phyloP scores from a whole-genome alignment of 2,113 vertebrate species.

The Vidua macroura region DNA sequence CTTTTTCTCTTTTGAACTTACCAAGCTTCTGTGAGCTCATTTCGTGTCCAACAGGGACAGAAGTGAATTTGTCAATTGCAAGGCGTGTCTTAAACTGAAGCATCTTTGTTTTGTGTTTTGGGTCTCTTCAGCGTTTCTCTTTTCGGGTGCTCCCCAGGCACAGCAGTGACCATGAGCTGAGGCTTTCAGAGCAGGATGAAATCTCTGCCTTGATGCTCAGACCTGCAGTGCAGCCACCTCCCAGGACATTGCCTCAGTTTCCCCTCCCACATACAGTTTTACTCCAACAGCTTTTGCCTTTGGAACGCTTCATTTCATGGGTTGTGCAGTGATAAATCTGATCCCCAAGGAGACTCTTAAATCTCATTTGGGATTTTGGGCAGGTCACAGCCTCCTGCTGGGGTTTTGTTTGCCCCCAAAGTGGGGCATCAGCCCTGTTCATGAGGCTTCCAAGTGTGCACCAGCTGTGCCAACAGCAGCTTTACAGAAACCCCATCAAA shows the following conservation, averaged over 20 bases:
- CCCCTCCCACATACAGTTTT: not conserved
- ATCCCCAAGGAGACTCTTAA: too few relatives aligned
- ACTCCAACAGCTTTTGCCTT: not conserved
- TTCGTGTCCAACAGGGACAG: too few relatives aligned
- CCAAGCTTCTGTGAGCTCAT: too few relatives aligned
- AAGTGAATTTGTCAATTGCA: not conserved
- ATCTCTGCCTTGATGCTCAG: not conserved
- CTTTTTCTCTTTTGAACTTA: too few relatives aligned
- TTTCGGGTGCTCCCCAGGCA: not conserved
- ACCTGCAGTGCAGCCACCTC: not conserved
- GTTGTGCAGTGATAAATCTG: not conserved
- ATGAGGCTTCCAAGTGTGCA: not conserved
- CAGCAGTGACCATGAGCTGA: not conserved
- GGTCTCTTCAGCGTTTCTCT: rapidly evolving
- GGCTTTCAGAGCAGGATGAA: not conserved
- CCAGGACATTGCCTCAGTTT: not conserved
- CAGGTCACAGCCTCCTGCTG: not conserved
- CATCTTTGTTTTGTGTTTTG: not conserved
- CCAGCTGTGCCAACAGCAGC: not conserved
- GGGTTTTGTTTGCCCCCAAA: not conserved
- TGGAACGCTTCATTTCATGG: not conserved
- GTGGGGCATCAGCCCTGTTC: not conserved
- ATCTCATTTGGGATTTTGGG: not conserved
- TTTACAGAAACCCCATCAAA: not conserved
- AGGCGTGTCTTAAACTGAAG: not conserved